Base-by-base conservation (phyloP, 2,888 invertebrate genomes). In the Phaonia tiefii region DNA sequence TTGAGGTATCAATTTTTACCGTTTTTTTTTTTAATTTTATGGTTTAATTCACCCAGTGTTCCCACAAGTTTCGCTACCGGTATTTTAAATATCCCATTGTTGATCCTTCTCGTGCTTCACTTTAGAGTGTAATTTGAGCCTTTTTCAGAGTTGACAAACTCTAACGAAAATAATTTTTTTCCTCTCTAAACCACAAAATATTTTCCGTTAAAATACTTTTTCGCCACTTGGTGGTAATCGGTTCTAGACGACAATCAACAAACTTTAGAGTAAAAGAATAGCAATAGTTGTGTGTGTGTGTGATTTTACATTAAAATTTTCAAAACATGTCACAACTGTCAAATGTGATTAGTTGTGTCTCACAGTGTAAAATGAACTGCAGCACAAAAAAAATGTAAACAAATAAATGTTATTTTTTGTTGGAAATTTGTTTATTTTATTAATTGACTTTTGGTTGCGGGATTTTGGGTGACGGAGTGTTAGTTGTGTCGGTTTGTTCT, bases 271-370 rank as follows among this genome's bases (percentile, higher is more conserved):
- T 17, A 13, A 56, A 25, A 1, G 15, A 13, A 37, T n/a, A 44
- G 58, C 39, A 39, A 11, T 56, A 20, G 51, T 26, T 56, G 42
- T 31, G 39, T 20, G 42, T 65, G 11, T 79, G 31, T 69, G 75
- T 79, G 65, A 70, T 74, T 91, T 83, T 85, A 84, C 83, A 84
- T 84, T 85, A 88, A 89, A 88, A 63, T 37, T 22, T 78, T 75
- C 67, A 60, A 37, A 63, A 26, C 8, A 69, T 79, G 79, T 75
- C 81, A 79, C 79, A 79, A 37, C 31, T 81, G 81, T 81, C 81
- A 79, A 63, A 56, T 72, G 49, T 81, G 79, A 81, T 81, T 75
- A 79, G 75, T 42, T 20, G 22, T 51, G 20, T 42, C 20, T 17
- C 20, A 15, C 51, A 22, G 42, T 20, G 17, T 39, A 39, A 60